phyloP scores from a whole-genome alignment of 2,888 invertebrate genomes.

The Stenodema calcarata region DNA sequence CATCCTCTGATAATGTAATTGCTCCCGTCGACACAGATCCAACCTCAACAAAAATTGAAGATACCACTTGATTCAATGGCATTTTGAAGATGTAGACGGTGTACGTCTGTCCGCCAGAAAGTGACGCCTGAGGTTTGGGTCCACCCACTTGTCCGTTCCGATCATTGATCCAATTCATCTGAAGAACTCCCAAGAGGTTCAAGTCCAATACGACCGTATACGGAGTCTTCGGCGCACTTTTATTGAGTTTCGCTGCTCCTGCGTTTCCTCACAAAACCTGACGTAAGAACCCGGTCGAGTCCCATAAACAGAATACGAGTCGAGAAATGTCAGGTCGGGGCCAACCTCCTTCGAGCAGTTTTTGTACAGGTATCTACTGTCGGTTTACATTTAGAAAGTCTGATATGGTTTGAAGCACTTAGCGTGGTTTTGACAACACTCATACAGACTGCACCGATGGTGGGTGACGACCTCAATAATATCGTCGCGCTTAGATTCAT shows the following conservation, averaged over 20 bases:
- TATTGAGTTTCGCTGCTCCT: background rate
- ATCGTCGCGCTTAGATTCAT: background rate
- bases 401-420: background rate
- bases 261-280: background rate
- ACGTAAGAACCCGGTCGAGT: slow-evolving; percentile 5
- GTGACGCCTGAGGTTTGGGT: background rate
- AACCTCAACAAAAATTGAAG: no score
- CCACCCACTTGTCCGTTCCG: background rate
- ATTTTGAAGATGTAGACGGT: no score
- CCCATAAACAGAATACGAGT: slow-evolving; percentile 14
- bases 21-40: no score
- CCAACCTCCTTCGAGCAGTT: background rate
- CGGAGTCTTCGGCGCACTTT: background rate
- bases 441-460: background rate
- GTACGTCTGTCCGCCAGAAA: background rate
- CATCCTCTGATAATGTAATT: no score
- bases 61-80: no score
- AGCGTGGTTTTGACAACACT: background rate
- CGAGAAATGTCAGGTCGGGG: slow-evolving; percentile 27
- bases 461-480: background rate
- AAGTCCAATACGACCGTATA: background rate
- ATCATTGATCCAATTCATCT: background rate
- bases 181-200: background rate
- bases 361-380: background rate
- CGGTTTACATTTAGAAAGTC: slow-evolving; percentile 29